These are phyloP conservation scores for Mesorhabditis spiculigera DNA, from an alignment of 2,888 invertebrate genomes.

Conservation along the genomic window DNA sequence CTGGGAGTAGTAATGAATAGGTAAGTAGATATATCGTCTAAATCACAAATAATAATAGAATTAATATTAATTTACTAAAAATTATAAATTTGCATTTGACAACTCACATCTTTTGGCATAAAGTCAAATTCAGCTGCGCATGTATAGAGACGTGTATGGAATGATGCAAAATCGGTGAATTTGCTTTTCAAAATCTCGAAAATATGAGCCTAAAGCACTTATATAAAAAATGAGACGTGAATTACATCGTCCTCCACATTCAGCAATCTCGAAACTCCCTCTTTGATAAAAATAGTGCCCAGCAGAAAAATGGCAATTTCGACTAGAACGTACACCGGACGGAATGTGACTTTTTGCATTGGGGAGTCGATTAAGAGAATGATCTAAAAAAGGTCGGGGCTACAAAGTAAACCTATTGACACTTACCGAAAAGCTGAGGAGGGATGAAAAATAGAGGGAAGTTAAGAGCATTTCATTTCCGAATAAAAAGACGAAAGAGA, in stretches of 20 bases:
- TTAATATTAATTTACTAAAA: not conserved
- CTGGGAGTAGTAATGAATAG: not conserved
- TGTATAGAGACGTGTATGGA: conserved; percentile 76
- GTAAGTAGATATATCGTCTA: not conserved
- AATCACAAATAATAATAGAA: not conserved
- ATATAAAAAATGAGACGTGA: conserved; percentile 3
- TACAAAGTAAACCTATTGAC: not conserved
- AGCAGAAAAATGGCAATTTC: conserved; percentile 55
- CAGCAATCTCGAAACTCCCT: conserved; percentile 56
- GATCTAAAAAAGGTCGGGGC: conserved; percentile 21
- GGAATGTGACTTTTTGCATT: conserved; percentile 24
- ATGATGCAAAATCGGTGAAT: conserved; percentile 70
- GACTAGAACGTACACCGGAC: conserved; percentile 37
- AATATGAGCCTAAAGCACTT: conserved; percentile 67
- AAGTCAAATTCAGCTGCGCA: conserved; percentile 77
- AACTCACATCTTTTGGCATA: conserved; percentile 64
- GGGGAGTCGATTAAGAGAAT: conserved; percentile 22
- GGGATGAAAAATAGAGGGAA: conserved; percentile 63
- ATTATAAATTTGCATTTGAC: too few species aligned
- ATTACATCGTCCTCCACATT: conserved; percentile 61
- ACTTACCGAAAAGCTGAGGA: conserved; percentile 57
- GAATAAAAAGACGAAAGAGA: conserved; percentile 64
- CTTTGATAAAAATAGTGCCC: conserved; percentile 59
- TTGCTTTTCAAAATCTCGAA: conserved; percentile 73
- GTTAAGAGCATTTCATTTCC: conserved; percentile 67